These are phyloP conservation scores for Dinothrombium tinctorium DNA, from an alignment of 1,140 invertebrate genomes.

Conservation along the genomic window DNA sequence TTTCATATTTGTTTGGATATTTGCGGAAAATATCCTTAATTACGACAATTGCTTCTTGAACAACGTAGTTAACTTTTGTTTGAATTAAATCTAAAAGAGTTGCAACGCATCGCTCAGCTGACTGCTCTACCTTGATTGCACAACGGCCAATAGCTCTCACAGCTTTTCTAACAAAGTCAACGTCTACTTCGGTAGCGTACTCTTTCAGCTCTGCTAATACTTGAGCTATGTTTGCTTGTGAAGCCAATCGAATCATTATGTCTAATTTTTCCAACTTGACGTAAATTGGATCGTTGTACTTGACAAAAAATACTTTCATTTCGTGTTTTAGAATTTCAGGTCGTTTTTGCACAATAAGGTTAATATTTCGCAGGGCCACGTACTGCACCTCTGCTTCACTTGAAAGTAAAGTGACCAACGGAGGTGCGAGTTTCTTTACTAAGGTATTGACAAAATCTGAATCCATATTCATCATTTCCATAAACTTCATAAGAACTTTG, in stretches of 20 bases:
- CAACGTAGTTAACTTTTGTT: conserved; percentile 98
- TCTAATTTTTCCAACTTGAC: conserved; percentile 98
- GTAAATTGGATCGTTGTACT: conserved; percentile 99
- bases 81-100: conserved; percentile 97
- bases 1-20: conserved; percentile 99
- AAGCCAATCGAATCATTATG: conserved; percentile 97
- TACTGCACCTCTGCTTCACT: conserved; percentile 98
- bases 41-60: conserved; percentile 98
- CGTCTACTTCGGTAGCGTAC: conserved; percentile 97
- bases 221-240: conserved; percentile 92
- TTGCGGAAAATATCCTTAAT: conserved; percentile 96
- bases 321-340: conserved; percentile 98
- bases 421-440: conserved; percentile 90
- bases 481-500: conserved; percentile 89
- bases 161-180: conserved; percentile 98
- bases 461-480: conserved; percentile 78
- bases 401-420: conserved; percentile 89
- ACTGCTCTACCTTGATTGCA: conserved; percentile 98
- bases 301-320: conserved; percentile 99
- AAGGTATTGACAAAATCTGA: conserved; percentile 80
- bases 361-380: conserved; percentile 93
- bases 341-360: conserved; percentile 95
- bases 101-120: conserved; percentile 91
- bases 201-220: conserved; percentile 96
- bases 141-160: conserved; percentile 94